Evolutionary conservation across 1,140 invertebrate genomes (phyloP).

Genomic region (Eubasilissa regina): DNA sequence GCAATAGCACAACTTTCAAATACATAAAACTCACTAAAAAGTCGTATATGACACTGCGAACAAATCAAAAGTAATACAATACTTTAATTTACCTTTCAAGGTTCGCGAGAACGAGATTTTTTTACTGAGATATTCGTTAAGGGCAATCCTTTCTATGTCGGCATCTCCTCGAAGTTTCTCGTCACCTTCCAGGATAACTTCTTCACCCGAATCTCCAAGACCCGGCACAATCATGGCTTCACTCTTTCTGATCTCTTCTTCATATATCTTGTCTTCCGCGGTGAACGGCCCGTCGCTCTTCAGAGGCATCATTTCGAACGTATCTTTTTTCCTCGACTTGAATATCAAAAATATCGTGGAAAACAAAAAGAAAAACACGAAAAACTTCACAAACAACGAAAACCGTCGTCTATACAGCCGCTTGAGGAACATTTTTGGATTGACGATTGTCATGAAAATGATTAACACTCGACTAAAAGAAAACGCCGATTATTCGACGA

Average conservation of each 20-base stretch:
- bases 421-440: conserved; percentile 42
- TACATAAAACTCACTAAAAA: neutral
- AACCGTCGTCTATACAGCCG: conserved; percentile 36
- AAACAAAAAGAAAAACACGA: conserved; percentile 33
- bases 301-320: conserved; percentile 26
- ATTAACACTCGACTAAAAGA: neutral
- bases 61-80: neutral
- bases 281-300: conserved; percentile 20
- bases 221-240: conserved; percentile 63
- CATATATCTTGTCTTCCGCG: conserved; percentile 41
- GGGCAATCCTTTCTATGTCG: conserved; percentile 83
- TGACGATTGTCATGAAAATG: conserved; percentile 6
- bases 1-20: conserved; percentile 9
- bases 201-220: conserved; percentile 78
- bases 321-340: conserved; percentile 22
- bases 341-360: conserved; percentile 27
- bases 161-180: conserved; percentile 76
- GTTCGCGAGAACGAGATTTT: conserved; percentile 84
- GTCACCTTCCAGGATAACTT: conserved; percentile 74
- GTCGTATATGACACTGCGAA: neutral
- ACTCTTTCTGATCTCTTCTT: conserved; percentile 41
- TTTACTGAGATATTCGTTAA: conserved; percentile 88
- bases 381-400: conserved; percentile 31
- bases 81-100: conserved; percentile 35
- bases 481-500: neutral